Evolutionary conservation across 2,888 invertebrate species (phyloP).

Genomic region (Platycnemis pennipes): DNA sequence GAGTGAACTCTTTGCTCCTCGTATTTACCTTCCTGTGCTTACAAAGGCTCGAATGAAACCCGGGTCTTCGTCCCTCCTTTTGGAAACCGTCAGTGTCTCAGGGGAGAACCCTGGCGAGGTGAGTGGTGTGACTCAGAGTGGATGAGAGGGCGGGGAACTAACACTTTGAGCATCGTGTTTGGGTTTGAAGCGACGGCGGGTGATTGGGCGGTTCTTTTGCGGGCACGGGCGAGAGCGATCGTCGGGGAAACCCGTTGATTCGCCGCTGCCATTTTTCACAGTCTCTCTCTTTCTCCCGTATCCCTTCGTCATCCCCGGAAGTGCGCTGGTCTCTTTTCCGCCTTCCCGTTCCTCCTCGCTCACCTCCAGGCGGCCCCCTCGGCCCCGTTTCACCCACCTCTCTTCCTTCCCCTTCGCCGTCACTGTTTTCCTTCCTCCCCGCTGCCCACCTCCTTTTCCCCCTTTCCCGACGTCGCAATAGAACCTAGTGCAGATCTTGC

Average conservation of each 20-base stretch:
- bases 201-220: neutral
- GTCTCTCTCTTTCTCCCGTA: neutral
- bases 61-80: too few relatives aligned
- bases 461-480: neutral
- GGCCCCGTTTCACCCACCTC: neutral
- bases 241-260: neutral
- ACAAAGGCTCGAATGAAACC: too few relatives aligned
- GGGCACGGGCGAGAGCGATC: neutral
- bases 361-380: neutral
- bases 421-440: neutral
- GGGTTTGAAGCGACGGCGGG: neutral
- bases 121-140: too few relatives aligned
- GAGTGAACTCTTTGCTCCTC: too few relatives aligned
- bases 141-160: neutral
- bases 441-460: neutral
- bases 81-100: too few relatives aligned
- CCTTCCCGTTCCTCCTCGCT: too few relatives aligned
- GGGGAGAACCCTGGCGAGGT: too few relatives aligned
- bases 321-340: neutral
- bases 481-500: slow-evolving; percentile 50
- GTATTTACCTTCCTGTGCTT: too few relatives aligned
- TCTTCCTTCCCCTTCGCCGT: neutral
- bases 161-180: neutral
- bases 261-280: neutral
- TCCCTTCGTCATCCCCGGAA: neutral